Evolutionary conservation across 2,797 vertebrate species (phyloP).

Genomic region (Xenentodon cancila): DNA sequence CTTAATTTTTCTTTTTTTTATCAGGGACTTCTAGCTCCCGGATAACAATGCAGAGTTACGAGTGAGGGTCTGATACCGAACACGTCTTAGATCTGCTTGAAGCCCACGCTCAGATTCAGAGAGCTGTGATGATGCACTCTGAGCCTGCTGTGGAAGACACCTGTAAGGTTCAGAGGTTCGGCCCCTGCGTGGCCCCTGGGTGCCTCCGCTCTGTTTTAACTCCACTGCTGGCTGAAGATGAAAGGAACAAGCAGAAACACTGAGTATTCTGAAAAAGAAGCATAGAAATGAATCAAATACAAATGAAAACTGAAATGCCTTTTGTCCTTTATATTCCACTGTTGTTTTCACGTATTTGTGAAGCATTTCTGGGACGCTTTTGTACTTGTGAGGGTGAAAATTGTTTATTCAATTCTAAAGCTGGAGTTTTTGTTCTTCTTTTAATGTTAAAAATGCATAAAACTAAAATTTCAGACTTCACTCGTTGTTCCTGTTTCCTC

Average conservation of each 20-base stretch:
- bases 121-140: conserved; percentile 3
- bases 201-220: conserved; percentile 49
- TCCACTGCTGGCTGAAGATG: conserved; percentile 48
- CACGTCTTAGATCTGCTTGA: not conserved
- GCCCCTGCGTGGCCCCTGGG: conserved; percentile 7
- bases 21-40: too few relatives aligned
- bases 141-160: conserved; percentile 17
- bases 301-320: too few relatives aligned
- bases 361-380: too few relatives aligned
- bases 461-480: too few relatives aligned
- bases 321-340: not conserved
- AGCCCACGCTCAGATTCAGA: not conserved
- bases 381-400: too few relatives aligned
- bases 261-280: not conserved
- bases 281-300: not conserved
- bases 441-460: too few relatives aligned
- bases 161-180: conserved; percentile 35
- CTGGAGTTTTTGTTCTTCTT: too few relatives aligned
- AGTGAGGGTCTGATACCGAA: too few relatives aligned
- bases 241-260: conserved; percentile 42
- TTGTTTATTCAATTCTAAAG: too few relatives aligned
- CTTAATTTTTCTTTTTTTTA: too few relatives aligned
- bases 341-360: not conserved
- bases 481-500: too few relatives aligned
- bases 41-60: too few relatives aligned